Base-by-base conservation (phyloP, 2,888 invertebrate species). In the Autographa gamma region DNA sequence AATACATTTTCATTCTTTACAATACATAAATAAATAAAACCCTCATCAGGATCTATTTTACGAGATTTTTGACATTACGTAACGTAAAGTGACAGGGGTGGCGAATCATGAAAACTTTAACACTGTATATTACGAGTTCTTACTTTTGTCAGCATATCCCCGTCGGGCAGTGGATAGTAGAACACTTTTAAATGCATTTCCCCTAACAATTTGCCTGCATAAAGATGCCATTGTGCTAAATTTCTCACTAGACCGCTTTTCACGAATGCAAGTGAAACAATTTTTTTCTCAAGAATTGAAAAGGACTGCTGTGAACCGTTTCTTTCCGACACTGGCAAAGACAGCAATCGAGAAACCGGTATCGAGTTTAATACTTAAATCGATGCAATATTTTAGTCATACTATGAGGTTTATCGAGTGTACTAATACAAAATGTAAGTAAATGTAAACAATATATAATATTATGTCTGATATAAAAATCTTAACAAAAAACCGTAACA, bases 161-260 rank as follows among this genome's bases (percentile, higher is more conserved):
- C 96, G 95, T 82, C 96, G 96, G 85, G 96, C 96, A 85, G 96
- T 96, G 84, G 96, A 95, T 88, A 96, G 95, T 83, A 97, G 90
- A 82, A 96, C 96, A 96, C 97, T 96, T 92, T 96, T 96, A 89
- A 97, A 96, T 85, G 97, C 96, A 90, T 96, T 95, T 95, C 96
- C 96, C 76, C 97, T 94, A 88, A 97, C 93, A 92, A 97, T 96
- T 96, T 97, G 97, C 94, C 97, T 96, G 95, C 97, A 97, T 91
- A 97, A 93, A 85, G 97, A 97, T 94, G 97, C 97, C 97, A 98
- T 98, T 86, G 96, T 96, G 96, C 86, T 85, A 83, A 86, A 86
- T 77, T 91, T 90, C 78, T 85, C 92, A 93, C 93, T 92, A 92
- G 92, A 93, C 90, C 93, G 93, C 91, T 93, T 95, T 93, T 92